Percentiles rank a stretch among this genome's conserved stretches.
Conservation (phyloP, 2,888 invertebrate species). For the Drosophila melanocephala region DNA sequence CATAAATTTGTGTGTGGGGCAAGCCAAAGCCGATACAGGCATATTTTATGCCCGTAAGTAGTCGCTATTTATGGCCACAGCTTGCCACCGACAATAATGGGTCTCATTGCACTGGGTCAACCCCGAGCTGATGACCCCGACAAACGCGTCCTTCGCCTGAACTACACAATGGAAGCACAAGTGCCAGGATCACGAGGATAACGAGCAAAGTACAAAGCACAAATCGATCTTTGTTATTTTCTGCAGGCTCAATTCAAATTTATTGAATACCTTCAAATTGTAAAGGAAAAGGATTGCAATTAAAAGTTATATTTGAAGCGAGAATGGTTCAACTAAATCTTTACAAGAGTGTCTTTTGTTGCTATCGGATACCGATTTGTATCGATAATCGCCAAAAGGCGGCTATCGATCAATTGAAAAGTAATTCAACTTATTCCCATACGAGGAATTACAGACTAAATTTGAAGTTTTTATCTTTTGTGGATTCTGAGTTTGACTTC, state of each 20-base stretch:
- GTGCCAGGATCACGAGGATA: neutral
- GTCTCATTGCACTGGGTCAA: constrained; percentile 36
- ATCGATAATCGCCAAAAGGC: neutral
- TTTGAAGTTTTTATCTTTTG: too few species aligned
- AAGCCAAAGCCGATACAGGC: constrained; percentile 44
- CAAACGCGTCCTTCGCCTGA: neutral
- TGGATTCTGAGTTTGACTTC: neutral
- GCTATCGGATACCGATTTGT: neutral
- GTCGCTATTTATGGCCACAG: constrained; percentile 51
- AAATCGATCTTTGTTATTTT: neutral
- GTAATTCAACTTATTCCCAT: neutral
- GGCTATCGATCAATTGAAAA: neutral
- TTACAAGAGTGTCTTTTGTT: fast-evolving
- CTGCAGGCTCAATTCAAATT: neutral
- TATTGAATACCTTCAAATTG: neutral
- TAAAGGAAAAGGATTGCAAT: neutral
- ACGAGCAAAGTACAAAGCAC: neutral
- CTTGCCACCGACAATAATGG: constrained; percentile 30
- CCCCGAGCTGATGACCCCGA: neutral
- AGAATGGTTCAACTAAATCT: neutral
- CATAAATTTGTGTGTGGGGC: constrained; percentile 61
- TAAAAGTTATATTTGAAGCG: neutral
- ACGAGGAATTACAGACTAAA: neutral
- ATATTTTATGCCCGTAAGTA: constrained; percentile 69
- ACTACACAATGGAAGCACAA: neutral